These are phyloP conservation scores for Paedocypris sp. DNA, from an alignment of 2,113 vertebrate species.

Conservation along the genomic window DNA sequence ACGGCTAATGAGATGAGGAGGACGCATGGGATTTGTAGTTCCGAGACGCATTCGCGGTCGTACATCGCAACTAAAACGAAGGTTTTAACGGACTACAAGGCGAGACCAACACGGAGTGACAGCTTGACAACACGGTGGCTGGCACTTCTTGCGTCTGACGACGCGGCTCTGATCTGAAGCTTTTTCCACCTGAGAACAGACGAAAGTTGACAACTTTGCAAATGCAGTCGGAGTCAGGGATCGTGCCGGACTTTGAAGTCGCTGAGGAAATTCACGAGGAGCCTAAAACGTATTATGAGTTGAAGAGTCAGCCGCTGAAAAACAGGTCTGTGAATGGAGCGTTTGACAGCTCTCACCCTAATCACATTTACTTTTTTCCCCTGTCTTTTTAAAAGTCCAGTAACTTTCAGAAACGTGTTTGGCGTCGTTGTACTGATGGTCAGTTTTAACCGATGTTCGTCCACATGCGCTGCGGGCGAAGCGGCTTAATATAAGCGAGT, in stretches of 20 bases:
- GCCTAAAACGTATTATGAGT: constrained; percentile 90
- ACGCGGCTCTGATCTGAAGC: constrained; percentile 14
- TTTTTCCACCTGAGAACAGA: constrained; percentile 12
- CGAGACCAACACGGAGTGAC: constrained; percentile 40
- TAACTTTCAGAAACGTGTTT: not conserved
- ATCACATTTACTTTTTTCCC: not conserved
- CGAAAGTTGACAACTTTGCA: constrained; percentile 46
- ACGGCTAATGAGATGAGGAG: constrained; percentile 51
- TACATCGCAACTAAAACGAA: not conserved
- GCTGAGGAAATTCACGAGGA: constrained; percentile 89
- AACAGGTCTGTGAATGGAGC: constrained; percentile 71
- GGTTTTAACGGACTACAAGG: constrained; percentile 4
- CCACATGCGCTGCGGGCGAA: not conserved
- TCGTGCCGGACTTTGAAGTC: constrained; percentile 88
- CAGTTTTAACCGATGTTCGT: not conserved
- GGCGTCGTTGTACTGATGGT: not conserved
- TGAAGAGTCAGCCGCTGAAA: constrained; percentile 87
- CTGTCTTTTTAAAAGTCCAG: not conserved
- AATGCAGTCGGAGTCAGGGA: constrained; percentile 92
- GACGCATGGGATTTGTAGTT: constrained; percentile 62
- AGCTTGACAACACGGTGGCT: constrained; percentile 45
- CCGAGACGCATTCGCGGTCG: not conserved
- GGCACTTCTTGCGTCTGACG: constrained; percentile 34
- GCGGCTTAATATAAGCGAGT: not conserved
- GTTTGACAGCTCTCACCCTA: not conserved